These are phyloP conservation scores for Beaufortia kweichowensis DNA, from an alignment of 2,113 vertebrate species.

Conservation along the genomic window DNA sequence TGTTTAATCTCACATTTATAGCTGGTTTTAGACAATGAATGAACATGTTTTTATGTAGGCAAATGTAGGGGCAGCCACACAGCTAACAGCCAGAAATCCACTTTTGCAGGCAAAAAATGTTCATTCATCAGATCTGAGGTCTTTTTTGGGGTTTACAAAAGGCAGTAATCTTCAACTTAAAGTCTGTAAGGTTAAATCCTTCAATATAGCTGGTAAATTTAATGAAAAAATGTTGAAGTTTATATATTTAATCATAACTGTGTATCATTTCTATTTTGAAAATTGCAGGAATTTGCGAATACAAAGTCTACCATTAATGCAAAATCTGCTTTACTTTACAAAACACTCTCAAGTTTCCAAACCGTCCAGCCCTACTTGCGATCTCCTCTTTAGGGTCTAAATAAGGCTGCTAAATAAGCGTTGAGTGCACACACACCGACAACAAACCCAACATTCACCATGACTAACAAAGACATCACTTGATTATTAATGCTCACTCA, in stretches of 20 bases:
- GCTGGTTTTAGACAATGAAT: slow-evolving; percentile 49
- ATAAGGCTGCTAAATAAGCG: background rate
- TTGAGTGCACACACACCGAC: background rate
- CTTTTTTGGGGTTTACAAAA: background rate
- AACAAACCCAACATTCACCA: background rate
- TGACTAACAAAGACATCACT: background rate
- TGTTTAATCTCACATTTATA: slow-evolving; percentile 37
- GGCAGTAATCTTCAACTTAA: background rate
- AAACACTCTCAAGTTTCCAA: too few relatives aligned
- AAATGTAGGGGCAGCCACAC: background rate
- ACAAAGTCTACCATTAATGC: too few relatives aligned
- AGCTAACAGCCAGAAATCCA: background rate
- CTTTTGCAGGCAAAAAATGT: background rate
- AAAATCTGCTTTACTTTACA: too few relatives aligned
- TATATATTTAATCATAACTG: too few relatives aligned
- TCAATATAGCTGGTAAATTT: too few relatives aligned
- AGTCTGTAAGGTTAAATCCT: too few relatives aligned
- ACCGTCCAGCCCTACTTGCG: too few relatives aligned
- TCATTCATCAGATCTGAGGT: background rate
- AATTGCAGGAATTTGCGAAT: too few relatives aligned
- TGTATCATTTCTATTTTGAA: too few relatives aligned
- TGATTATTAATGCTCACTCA: background rate
- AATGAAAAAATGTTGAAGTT: too few relatives aligned
- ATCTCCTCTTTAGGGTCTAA: too few relatives aligned
- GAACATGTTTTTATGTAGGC: slow-evolving; percentile 27